phyloP scores from a whole-genome alignment of 2,888 invertebrate species.

The Thymelicus sylvestris region DNA sequence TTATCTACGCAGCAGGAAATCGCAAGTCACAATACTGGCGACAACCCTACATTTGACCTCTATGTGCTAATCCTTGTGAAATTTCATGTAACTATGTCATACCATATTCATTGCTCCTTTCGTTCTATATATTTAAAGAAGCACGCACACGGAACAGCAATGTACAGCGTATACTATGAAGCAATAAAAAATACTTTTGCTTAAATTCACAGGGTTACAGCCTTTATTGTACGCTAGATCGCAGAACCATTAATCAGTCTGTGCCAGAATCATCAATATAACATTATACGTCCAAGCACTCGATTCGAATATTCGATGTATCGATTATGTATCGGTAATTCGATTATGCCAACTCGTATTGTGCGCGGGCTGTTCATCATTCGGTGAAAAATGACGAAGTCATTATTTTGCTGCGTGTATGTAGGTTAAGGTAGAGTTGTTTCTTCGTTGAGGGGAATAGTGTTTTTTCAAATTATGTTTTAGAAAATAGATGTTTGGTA shows the following conservation, averaged over 20 bases:
- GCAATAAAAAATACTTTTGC: slow-evolving; percentile 45
- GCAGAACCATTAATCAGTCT: slow-evolving; percentile 82
- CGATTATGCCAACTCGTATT: slow-evolving; percentile 73
- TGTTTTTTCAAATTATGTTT: background rate
- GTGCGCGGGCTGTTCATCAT: slow-evolving; percentile 73
- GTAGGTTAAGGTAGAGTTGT: slow-evolving; percentile 37
- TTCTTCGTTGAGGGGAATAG: background rate
- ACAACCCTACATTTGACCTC: slow-evolving; percentile 72
- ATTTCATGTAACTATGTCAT: slow-evolving; percentile 17
- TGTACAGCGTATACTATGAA: slow-evolving; percentile 47
- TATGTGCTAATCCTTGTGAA: slow-evolving; percentile 30
- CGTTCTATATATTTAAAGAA: slow-evolving; percentile 45
- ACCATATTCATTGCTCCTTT: slow-evolving; percentile 13
- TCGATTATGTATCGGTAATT: slow-evolving; percentile 80
- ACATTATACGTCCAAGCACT: slow-evolving; percentile 81
- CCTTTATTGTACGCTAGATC: slow-evolving; percentile 75
- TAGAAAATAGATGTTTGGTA: no score
- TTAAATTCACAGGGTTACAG: slow-evolving; percentile 58
- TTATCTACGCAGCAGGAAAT: slow-evolving; percentile 54
- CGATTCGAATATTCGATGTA: slow-evolving; percentile 76
- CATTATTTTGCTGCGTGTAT: slow-evolving; percentile 51
- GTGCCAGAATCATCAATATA: slow-evolving; percentile 82
- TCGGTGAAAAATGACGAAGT: slow-evolving; percentile 64
- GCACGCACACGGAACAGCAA: slow-evolving; percentile 45
- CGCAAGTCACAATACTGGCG: slow-evolving; percentile 79